These are phyloP conservation scores for Scyliorhinus canicula DNA, from an alignment of 2,797 vertebrate genomes.

Conservation along the genomic window DNA sequence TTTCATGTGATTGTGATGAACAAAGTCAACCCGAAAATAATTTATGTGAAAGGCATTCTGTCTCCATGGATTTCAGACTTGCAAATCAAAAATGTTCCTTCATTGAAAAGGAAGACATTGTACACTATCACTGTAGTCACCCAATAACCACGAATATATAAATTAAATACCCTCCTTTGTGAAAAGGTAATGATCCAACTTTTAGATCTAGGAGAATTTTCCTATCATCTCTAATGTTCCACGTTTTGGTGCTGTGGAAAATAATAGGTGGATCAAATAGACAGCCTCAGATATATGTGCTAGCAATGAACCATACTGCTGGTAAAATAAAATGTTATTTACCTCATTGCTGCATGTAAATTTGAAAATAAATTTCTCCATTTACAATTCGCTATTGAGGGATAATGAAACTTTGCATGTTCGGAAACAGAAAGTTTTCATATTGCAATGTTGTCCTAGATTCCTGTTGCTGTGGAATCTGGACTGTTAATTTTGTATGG, in stretches of 20 bases:
- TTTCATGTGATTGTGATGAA: neutral
- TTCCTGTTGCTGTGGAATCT: neutral
- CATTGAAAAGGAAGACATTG: neutral
- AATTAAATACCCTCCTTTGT: neutral
- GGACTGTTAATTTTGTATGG: neutral
- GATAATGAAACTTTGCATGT: neutral
- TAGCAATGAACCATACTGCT: too few species aligned
- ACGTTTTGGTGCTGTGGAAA: neutral
- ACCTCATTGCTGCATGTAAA: neutral
- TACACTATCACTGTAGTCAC: neutral
- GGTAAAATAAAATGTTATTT: neutral
- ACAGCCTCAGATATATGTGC: neutral
- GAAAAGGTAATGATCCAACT: neutral
- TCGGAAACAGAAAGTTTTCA: neutral
- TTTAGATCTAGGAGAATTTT: neutral
- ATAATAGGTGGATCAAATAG: neutral
- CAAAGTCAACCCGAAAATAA: neutral
- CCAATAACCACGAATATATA: neutral
- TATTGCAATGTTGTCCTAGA: neutral
- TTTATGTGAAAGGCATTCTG: neutral
- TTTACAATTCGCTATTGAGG: neutral
- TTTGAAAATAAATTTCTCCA: neutral
- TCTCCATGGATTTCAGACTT: neutral
- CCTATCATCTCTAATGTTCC: neutral
- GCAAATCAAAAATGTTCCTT: constrained; percentile 4